Percentiles rank a stretch among this genome's conserved stretches.
phyloP scores from a whole-genome alignment of 2,888 invertebrate species.

The Acholoe squamosa region DNA sequence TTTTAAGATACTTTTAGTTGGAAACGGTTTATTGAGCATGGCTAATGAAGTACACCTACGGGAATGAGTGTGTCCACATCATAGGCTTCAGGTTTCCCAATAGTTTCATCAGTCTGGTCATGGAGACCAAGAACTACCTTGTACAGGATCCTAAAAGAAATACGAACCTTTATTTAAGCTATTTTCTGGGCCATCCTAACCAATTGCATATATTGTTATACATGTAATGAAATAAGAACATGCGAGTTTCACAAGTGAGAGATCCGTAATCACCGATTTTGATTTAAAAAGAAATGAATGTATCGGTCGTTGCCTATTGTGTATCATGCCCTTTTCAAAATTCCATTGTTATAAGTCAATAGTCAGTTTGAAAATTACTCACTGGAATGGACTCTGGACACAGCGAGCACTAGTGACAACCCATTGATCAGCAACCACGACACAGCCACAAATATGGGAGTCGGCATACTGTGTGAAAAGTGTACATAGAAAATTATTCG shows the following conservation, averaged over 20 bases:
- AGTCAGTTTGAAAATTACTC: too few relatives aligned
- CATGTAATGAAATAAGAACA: too few relatives aligned
- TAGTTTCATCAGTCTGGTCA: conserved; percentile 1
- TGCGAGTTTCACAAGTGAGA: too few relatives aligned
- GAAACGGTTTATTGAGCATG: too few relatives aligned
- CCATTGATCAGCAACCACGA: conserved; percentile 23
- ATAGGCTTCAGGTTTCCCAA: conserved; percentile 13
- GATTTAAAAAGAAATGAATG: too few relatives aligned
- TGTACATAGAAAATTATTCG: neutral
- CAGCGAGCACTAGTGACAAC: conserved; percentile 17
- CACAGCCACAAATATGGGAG: neutral
- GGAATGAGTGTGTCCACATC: neutral
- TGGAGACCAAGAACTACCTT: conserved; percentile 22
- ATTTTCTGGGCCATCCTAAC: too few relatives aligned
- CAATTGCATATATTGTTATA: too few relatives aligned
- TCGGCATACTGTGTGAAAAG: conserved; percentile 5
- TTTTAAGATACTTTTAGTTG: too few relatives aligned
- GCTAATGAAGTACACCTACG: neutral
- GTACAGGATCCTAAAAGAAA: neutral
- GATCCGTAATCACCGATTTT: too few relatives aligned
- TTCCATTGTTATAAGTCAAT: too few relatives aligned
- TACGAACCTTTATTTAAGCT: neutral
- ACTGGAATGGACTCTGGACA: neutral
- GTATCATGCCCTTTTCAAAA: too few relatives aligned
- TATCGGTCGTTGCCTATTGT: too few relatives aligned